A percentile compares a stretch with the other conserved stretches of the same genome.
Conservation (phyloP, 2,113 vertebrate genomes). For the Ardeotis arabs region DNA sequence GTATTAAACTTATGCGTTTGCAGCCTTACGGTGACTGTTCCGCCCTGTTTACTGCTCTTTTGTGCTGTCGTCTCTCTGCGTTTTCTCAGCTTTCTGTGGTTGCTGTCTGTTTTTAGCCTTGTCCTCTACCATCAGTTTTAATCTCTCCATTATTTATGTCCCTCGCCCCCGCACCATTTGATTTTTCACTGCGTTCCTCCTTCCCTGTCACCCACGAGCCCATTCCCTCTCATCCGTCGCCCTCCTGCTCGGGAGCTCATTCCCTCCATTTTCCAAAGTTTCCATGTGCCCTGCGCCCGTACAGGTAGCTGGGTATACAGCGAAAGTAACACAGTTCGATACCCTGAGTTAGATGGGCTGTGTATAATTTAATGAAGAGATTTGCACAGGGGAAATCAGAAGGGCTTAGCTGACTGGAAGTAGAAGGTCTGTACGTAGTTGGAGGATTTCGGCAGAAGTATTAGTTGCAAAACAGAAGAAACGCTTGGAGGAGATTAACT, state of each 20-base stretch:
- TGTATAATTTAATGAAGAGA: background rate
- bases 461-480: background rate
- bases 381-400: background rate
- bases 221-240: fast-evolving
- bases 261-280: background rate
- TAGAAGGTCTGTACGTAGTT: background rate
- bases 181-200: background rate
- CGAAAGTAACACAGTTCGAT: background rate
- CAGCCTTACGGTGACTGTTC: fast-evolving
- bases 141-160: background rate
- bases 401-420: background rate
- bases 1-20: fast-evolving
- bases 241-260: background rate
- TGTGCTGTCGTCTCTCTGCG: fast-evolving
- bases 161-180: background rate
- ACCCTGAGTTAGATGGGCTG: background rate
- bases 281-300: fast-evolving
- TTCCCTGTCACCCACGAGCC: background rate
- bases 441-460: background rate
- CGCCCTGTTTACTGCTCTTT: background rate
- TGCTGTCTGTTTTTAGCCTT: background rate
- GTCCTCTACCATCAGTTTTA: background rate
- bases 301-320: background rate
- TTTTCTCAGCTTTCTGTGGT: background rate
- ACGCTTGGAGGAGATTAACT: background rate